Evolutionary conservation across 1,140 invertebrate genomes (phyloP).

Genomic region (Temnothorax longispinosus): DNA sequence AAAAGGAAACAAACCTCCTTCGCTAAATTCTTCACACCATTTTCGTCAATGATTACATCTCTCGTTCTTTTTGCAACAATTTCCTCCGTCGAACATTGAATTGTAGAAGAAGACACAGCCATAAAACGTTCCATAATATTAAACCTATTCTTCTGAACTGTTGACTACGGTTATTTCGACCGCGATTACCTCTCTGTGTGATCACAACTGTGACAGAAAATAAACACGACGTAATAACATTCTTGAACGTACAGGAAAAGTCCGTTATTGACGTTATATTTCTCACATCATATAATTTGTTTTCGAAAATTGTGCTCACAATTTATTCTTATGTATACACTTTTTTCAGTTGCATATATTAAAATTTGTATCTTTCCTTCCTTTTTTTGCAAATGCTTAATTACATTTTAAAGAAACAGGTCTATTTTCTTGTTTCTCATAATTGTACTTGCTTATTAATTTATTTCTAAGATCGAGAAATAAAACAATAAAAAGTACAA

Average conservation of each 20-base stretch:
- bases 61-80: not conserved
- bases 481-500: too few species aligned
- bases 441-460: too few species aligned
- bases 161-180: not conserved
- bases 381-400: too few species aligned
- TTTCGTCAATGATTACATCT: not conserved
- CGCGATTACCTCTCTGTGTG: not conserved
- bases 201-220: not conserved
- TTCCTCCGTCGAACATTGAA: not conserved
- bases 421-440: too few species aligned
- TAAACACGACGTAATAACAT: not conserved
- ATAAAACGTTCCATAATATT: not conserved
- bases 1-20: not conserved
- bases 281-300: too few species aligned
- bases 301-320: too few species aligned
- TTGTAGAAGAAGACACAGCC: not conserved
- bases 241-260: not conserved
- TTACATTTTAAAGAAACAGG: too few species aligned
- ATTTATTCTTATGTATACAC: too few species aligned
- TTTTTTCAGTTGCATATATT: too few species aligned
- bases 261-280: not conserved
- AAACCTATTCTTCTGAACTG: not conserved
- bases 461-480: too few species aligned
- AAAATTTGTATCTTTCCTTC: too few species aligned
- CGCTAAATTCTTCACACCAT: not conserved